These are phyloP conservation scores for Smittia sp. DNA, from an alignment of 2,888 invertebrate species.

Conservation along the genomic window DNA sequence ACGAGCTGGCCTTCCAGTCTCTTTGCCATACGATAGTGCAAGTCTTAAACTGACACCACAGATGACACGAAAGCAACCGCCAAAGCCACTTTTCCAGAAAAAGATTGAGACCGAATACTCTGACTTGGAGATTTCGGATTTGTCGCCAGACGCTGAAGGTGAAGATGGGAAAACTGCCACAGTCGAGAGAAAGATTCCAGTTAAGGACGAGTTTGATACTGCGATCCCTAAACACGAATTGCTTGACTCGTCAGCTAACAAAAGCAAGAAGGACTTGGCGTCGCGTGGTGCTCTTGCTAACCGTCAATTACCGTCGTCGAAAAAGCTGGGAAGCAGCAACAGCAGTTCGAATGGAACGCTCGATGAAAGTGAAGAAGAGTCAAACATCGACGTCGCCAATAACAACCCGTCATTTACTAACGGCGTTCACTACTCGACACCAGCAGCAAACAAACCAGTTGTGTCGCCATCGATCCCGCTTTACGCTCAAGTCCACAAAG, in stretches of 20 bases:
- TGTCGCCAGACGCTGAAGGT: slow-evolving; percentile 67
- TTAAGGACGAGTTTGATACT: slow-evolving; percentile 75
- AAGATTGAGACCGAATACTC: slow-evolving; percentile 74
- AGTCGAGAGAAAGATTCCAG: slow-evolving; percentile 67
- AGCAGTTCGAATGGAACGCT: slow-evolving; percentile 76
- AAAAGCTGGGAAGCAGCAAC: slow-evolving; percentile 56
- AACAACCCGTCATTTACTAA: slow-evolving; percentile 34
- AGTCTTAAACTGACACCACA: slow-evolving; percentile 74
- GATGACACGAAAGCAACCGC: slow-evolving; percentile 69
- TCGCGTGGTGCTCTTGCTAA: slow-evolving; percentile 72
- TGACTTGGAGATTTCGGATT: slow-evolving; percentile 81
- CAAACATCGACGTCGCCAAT: slow-evolving; percentile 34
- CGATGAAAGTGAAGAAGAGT: slow-evolving; percentile 63
- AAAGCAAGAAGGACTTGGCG: slow-evolving; percentile 83
- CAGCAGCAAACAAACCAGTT: slow-evolving; percentile 46
- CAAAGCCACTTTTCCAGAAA: slow-evolving; percentile 66
- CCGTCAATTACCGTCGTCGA: slow-evolving; percentile 63
- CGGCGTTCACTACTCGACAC: slow-evolving; percentile 42
- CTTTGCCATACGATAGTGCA: slow-evolving; percentile 75
- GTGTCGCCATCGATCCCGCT: slow-evolving; percentile 47
- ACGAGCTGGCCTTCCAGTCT: slow-evolving; percentile 80
- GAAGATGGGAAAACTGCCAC: slow-evolving; percentile 72
- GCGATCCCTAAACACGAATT: slow-evolving; percentile 84
- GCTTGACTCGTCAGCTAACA: slow-evolving; percentile 81
- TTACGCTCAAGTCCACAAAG: slow-evolving; percentile 59